A percentile compares a stretch with the other conserved stretches of the same genome.
Conservation (phyloP, 2,888 invertebrate species). For the Xestia xanthographa region DNA sequence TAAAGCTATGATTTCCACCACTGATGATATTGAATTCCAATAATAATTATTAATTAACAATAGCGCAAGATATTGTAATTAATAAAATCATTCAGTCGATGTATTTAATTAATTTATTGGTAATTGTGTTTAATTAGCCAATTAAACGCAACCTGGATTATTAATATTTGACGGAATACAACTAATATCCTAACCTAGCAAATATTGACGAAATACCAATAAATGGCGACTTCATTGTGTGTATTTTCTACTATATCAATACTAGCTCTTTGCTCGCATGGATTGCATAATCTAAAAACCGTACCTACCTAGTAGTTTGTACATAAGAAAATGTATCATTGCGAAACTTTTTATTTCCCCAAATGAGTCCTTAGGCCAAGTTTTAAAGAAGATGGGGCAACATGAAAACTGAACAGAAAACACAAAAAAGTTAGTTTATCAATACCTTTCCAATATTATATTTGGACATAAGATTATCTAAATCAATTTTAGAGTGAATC, state of each 20-base stretch:
- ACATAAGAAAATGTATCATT: neutral
- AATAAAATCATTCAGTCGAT: slow-evolving; percentile 3
- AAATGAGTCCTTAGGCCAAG: neutral
- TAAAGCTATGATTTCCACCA: neutral
- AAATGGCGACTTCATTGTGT: neutral
- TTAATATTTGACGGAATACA: slow-evolving; percentile 1
- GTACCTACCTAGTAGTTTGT: too few species aligned
- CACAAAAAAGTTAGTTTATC: too few species aligned
- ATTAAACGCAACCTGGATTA: neutral
- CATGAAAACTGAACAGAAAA: neutral
- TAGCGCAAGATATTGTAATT: neutral
- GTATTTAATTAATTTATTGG: neutral
- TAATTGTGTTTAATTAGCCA: neutral
- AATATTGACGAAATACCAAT: neutral
- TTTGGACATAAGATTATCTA: neutral
- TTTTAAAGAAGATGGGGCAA: neutral
- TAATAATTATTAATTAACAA: neutral
- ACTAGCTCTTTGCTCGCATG: neutral
- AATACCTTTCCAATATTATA: neutral
- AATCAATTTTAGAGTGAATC: too few species aligned
- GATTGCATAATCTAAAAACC: neutral
- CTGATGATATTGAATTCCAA: neutral
- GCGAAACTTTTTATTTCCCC: neutral
- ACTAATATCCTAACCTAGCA: too few species aligned
- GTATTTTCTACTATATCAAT: neutral